Conservation (phyloP, 2,888 invertebrate species). For the Zygothrica quintamaculata region DNA sequence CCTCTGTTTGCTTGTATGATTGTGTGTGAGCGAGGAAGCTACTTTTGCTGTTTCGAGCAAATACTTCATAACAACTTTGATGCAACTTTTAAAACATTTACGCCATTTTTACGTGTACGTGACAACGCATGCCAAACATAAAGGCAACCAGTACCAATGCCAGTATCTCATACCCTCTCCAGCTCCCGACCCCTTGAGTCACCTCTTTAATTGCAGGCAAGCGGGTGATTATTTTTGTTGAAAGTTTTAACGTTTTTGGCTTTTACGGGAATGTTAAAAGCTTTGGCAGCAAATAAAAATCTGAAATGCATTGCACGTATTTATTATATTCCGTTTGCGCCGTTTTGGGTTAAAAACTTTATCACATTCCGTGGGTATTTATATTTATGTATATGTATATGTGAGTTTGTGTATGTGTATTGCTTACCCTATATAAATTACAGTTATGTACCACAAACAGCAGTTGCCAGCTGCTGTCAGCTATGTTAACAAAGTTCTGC, state of each 20-base stretch:
- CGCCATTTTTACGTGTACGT: constrained; percentile 73
- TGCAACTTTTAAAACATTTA: constrained; percentile 78
- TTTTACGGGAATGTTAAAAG: constrained; percentile 42
- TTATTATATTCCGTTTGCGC: constrained; percentile 73
- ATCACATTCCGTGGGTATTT: constrained; percentile 11
- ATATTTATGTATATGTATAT: constrained; percentile 27
- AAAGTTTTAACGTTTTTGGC: constrained; percentile 54
- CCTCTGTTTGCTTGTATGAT: constrained; percentile 3
- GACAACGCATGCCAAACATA: constrained; percentile 72
- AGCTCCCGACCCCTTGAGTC: constrained; percentile 1
- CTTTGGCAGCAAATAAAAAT: constrained; percentile 52
- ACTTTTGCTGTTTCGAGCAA: constrained; percentile 36
- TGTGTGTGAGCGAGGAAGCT: constrained; percentile 16
- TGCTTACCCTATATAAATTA: constrained; percentile 31
- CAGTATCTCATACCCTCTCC: background rate
- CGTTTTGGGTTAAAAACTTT: constrained; percentile 66
- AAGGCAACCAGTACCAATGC: constrained; percentile 15
- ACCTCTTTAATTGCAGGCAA: constrained; percentile 73
- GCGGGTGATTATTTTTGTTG: constrained; percentile 67
- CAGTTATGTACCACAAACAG: too few relatives aligned
- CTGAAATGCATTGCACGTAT: constrained; percentile 71
- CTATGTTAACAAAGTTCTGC: too few relatives aligned
- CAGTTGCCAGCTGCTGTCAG: too few relatives aligned
- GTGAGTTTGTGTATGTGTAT: constrained; percentile 11
- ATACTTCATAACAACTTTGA: constrained; percentile 76